phyloP scores from a whole-genome alignment of 1,140 invertebrate genomes.

The Homalodisca vitripennis region DNA sequence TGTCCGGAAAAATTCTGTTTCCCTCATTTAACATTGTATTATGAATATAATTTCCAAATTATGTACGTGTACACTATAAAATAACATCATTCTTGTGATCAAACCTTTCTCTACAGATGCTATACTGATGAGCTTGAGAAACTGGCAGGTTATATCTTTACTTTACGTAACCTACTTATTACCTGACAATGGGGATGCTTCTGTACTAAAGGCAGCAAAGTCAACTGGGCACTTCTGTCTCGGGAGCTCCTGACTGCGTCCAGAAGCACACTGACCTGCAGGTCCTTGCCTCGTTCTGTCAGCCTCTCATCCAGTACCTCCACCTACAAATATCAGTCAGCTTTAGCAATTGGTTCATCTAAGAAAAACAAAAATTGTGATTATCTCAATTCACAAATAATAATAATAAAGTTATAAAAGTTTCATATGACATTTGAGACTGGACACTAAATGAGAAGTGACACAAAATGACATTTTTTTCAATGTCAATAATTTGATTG shows the following conservation, averaged over 20 bases:
- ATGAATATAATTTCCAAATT: background rate
- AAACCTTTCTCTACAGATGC: background rate
- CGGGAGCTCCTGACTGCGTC: background rate
- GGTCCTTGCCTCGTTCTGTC: background rate
- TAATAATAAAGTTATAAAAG: no score
- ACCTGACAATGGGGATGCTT: conserved; percentile 48
- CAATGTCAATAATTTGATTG: no score
- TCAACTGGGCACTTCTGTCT: conserved; percentile 61
- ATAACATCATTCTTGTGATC: background rate
- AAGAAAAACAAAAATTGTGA: no score
- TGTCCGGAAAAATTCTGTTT: no score
- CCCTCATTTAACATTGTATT: no score
- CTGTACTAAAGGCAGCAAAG: conserved; percentile 71
- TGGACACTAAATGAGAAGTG: no score
- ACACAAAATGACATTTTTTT: no score
- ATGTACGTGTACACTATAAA: background rate
- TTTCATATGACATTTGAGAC: no score
- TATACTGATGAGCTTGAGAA: background rate
- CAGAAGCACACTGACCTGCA: background rate
- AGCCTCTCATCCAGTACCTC: background rate
- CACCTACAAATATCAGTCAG: no score
- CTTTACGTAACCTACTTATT: conserved; percentile 10
- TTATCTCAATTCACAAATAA: no score
- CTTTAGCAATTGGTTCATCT: no score
- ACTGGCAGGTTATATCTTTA: background rate